Base-by-base conservation (phyloP, 2,797 vertebrate genomes). In the Pyrrhura leucotis region DNA sequence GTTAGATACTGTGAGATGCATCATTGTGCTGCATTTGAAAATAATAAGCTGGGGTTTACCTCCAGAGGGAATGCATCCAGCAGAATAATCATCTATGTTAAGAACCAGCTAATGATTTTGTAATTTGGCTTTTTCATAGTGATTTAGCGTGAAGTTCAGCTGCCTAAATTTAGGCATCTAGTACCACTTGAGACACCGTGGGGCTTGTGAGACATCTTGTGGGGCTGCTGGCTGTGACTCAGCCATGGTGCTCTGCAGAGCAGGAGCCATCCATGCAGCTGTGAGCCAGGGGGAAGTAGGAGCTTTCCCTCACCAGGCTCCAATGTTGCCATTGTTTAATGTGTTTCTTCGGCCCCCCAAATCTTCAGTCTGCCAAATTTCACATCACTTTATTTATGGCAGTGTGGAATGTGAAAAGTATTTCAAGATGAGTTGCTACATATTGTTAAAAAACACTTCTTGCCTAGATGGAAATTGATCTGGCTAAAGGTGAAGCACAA, bases 401-500 rank as follows among this genome's bases (percentile, higher is more conserved):
- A 3, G 14, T 22, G 29, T 51, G 66, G 51, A 33, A 61, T 12
- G 40, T 68, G 40, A 71, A 42, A 50, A 89, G 40, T 74, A 26
- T 42, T 19, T 22, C 61, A 15, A 48, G 79, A 8, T 29, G n/a
- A 45, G 39, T n/a, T 56, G 72, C 45, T 40, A 12, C 19, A 0
- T 66, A 8, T 23, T 63, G 6, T 69, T 74, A 51, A 59, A 45
- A 44, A 14, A 8, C 15, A 10, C 33, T 88, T 88, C 2, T 89
- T 93, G 92, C 93, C 66, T 90, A 99, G 98, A 88, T 98, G 95
- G 96, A 98, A 59, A 94, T 85, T 9, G 95, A 96, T 58, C 88
- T 98, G 61, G 76, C 98, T 56, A 97, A 97, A 84, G 97, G 98
- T 61, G 97, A 96, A 84, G 90, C 95, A 50, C 97, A 85, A 53